Evolutionary conservation across 2,888 invertebrate species (phyloP).

Genomic region (Neria commutata): DNA sequence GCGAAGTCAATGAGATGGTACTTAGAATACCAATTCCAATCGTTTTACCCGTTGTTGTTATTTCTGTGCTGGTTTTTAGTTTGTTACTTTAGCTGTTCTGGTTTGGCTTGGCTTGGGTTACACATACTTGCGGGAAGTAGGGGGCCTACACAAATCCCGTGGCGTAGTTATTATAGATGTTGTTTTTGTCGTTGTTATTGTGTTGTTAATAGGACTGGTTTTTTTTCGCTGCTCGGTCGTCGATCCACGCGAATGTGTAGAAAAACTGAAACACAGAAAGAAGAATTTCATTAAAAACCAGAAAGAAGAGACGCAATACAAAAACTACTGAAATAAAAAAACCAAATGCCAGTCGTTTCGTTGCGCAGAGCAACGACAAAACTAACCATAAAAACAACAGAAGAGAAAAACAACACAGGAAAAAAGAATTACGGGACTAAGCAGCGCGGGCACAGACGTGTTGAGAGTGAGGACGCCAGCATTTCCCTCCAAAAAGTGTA

Average conservation of each 20-base stretch:
- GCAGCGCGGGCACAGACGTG: no score
- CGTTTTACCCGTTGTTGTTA: conserved; percentile 1
- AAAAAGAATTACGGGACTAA: no score
- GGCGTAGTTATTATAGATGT: not conserved
- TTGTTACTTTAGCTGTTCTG: no score
- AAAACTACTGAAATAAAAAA: conserved; percentile 25
- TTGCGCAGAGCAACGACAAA: conserved; percentile 9
- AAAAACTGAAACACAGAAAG: conserved; percentile 30
- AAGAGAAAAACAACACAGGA: conserved; percentile 3
- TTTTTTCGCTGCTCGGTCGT: conserved; percentile 19
- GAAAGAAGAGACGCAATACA: conserved; percentile 26
- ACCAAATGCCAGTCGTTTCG: conserved; percentile 21
- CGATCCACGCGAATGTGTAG: conserved; percentile 34
- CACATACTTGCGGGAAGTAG: not conserved
- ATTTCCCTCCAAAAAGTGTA: no score
- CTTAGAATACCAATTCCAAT: no score
- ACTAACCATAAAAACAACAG: not conserved
- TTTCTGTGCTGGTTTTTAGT: not conserved
- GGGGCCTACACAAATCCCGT: not conserved
- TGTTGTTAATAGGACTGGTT: no score
- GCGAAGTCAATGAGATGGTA: no score
- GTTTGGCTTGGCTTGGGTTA: not conserved
- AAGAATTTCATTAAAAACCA: conserved; percentile 5
- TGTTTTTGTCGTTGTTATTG: not conserved
- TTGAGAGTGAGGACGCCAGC: no score